Evolutionary conservation across 2,797 vertebrate genomes (phyloP), one percentile per base, ranked within the genome.

Genomic region (Valencia hispanica): DNA sequence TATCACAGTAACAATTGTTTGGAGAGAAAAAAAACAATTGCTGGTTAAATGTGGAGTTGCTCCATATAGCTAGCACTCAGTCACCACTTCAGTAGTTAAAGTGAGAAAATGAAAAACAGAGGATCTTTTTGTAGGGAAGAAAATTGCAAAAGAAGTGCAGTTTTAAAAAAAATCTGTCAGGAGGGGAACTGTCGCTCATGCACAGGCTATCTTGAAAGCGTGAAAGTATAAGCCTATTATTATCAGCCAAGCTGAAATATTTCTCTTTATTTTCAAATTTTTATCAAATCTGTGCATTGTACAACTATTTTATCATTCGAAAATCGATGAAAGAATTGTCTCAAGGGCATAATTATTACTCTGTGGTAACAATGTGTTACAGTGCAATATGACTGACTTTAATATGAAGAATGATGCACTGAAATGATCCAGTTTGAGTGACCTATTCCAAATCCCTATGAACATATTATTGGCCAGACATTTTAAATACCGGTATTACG

Each of bases 361-460:
- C 27, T 45, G 15, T 68, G 66, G 39, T 17, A 8, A 45, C 12
- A 45, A 7, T n/a, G 14, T n/a, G 27, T 27, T 45, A 68, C 3
- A 51, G 15, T 47, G 15, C 4, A 68, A 45, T 17, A 14, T 47
- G 41, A 25, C 14, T 15, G 14, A 45, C 9, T 47, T 15, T n/a
- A 25, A 68, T 17, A 15, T 41, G 39, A 39, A n/a, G 5, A 7
- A 51, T 51, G 50, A 25, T 12, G 7, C 2, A 17, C n/a, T 12
- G 12, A 45, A n/a, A 43, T 41, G 0, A 6, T 34, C 20, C 36
- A 20, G 5, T 39, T 22, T 66, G 17, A 22, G 1, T 2, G n/a
- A n/a, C n/a, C n/a, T 20, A 43, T 43, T n/a, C 1, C 17, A 45
- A 14, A 0, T 0, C 53, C 8, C 41, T 5, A 20, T 22, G 7